Evolutionary conservation across 64 coral and sea anemone species (phyloP), one percentile per base, ranked within the genome.

Genomic region (Pocillopora damicornis): DNA sequence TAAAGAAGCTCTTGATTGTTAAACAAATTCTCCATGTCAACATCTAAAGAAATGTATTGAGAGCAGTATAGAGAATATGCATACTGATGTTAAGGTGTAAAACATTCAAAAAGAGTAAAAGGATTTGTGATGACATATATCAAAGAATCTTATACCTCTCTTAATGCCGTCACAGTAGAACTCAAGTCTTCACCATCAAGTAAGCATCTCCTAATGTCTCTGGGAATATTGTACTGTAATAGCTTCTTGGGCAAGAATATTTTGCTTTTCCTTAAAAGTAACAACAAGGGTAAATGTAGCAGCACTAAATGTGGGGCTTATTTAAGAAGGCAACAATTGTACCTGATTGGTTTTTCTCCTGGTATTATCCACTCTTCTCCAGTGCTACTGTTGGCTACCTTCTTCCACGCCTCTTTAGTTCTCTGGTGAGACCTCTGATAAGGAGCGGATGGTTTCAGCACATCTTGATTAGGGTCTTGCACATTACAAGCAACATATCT

Each of bases 171-270:
- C 74, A 95, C 73, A 81, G 95, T 64, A 20, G 64, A 57, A 35
- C 35, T 73, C 59, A 98, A 63, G 79, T 99, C 97, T 64, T 60
- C 38, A 35, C 88, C 65, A 17, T 99, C 83, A 62, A 99, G 87
- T 86, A 99, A 79, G 58, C 85, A 93, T 34, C 81, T 73, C 58
- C 84, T 90, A 38, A 99, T 88, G 35, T 95, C 93, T 86, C 79
- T 87, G 71, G 97, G 97, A 57, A 99, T 90, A 58, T 68, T 85
- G 76, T 95, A 99, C 80, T 88, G 78, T 18, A 80, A 79, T 12
- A 99, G 67, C 84, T 99, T 95, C 1, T 92, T 77, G 9, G 97
- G 91, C 86, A 99, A 87, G 73, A 90, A 80, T 17, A 98, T 51
- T 61, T 94, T 98, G 23, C 80, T 86, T 61, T 98, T 91, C 60